Evolutionary conservation across 2,797 vertebrate genomes (phyloP), one percentile per base, ranked within the genome.

Genomic region (Nannoperca australis): DNA sequence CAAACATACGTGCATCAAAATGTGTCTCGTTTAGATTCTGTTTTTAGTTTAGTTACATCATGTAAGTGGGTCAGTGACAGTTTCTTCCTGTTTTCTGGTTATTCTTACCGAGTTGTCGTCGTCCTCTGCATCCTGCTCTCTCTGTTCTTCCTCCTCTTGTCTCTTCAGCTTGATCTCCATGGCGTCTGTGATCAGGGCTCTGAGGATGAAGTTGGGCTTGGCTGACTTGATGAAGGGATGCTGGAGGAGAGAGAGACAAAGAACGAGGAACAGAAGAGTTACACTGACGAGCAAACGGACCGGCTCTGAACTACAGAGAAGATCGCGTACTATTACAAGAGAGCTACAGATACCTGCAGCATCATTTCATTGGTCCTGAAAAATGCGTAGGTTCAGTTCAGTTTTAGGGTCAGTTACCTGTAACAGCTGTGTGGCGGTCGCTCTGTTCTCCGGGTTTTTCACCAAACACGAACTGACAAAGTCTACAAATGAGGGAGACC

Each of bases 131-230:
- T 98, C 97, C 36, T 96, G 94, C 5, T 97, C 97, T 36, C 96
- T 93, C 81, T 97, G 97, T 5, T 97, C 96, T 0, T 93, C 95
- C 85, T 95, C 97, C 65, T 96, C 96, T n/a, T 95, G 96, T 27
- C 91, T 95, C 91, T 97, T 98, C 87, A 97, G 89, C 73, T 98
- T 98, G 89, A 97, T 95, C 60, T 99, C 98, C 96, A 98, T 97
- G 56, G 97, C 96, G 49, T 99, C 98, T 0, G 96, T 97, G 87
- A 99, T 97, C 86, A 99, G 85, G 24, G 96, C 96, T 53, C 94
- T 88, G 74, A 99, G 92, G 78, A 97, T 94, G n/a, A 95, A 95
- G 55, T 89, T 97, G 80, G 97, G 95, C 90, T 98, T 99, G 71
- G 97, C 96, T 50, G 93, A 95, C 93, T 96, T 97, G 77, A 98